Conservation (phyloP, 2,797 vertebrate species). For the Australoheros facetus region DNA sequence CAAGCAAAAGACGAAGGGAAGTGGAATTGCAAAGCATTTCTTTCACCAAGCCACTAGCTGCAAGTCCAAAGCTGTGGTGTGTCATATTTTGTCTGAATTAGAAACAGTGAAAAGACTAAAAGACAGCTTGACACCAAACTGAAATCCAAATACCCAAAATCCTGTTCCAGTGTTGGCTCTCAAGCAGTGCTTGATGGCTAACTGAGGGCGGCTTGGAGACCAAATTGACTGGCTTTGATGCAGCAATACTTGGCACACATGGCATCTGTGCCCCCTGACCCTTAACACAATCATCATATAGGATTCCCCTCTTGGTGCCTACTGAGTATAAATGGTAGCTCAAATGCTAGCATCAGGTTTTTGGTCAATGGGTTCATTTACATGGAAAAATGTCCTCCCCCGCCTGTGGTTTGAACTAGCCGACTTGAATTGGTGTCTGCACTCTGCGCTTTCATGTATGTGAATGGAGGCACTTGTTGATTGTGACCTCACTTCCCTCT, state of each 20-base stretch:
- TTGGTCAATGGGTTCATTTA: constrained; percentile 78
- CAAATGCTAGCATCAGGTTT: constrained; percentile 70
- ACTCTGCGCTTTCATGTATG: constrained; percentile 79
- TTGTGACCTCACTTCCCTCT: constrained; percentile 79
- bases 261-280: constrained; percentile 67
- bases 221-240: constrained; percentile 62
- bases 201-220: constrained; percentile 43
- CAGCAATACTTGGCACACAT: constrained; percentile 62
- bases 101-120: constrained; percentile 46
- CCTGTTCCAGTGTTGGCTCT: constrained; percentile 12
- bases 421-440: constrained; percentile 73
- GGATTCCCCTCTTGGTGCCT: constrained; percentile 69
- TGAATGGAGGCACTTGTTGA: constrained; percentile 79
- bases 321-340: constrained; percentile 74
- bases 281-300: constrained; percentile 69
- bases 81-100: constrained; percentile 57
- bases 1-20: constrained; percentile 23
- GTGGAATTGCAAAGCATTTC: constrained; percentile 33
- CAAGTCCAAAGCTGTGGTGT: constrained; percentile 29
- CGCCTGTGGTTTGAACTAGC: constrained; percentile 74
- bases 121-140: constrained; percentile 55
- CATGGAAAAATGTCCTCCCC: constrained; percentile 77
- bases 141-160: constrained; percentile 37
- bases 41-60: constrained; percentile 35
- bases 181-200: constrained; percentile 37